Evolutionary conservation across 2,113 vertebrate genomes (phyloP).

Genomic region (Etia nguti): DNA sequence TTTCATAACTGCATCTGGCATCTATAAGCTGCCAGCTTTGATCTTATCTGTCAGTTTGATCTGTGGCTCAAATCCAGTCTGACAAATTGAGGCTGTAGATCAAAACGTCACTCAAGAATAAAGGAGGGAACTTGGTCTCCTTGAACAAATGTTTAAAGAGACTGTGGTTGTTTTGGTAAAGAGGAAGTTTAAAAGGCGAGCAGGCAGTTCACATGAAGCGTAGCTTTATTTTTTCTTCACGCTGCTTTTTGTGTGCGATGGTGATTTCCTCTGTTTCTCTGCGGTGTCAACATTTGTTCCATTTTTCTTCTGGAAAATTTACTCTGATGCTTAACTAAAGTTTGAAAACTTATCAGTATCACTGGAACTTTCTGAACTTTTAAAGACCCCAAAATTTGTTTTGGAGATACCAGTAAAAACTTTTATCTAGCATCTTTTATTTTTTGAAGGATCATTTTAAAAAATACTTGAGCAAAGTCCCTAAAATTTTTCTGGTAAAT

Average conservation of each 20-base stretch:
- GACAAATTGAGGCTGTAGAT: slow-evolving; percentile 3
- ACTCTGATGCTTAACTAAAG: background rate
- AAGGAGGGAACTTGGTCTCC: background rate
- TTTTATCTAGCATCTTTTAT: background rate
- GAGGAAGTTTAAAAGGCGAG: background rate
- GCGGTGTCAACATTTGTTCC: background rate
- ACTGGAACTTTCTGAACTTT: background rate
- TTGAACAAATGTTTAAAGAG: background rate
- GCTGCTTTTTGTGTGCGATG: background rate
- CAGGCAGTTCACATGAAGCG: background rate
- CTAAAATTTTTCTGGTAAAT: background rate
- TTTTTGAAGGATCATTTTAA: background rate
- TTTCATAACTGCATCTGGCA: background rate
- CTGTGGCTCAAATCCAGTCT: slow-evolving; percentile 12
- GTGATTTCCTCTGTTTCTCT: background rate
- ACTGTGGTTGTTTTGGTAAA: background rate
- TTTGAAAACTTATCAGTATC: background rate
- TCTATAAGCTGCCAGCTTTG: background rate
- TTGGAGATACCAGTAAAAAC: background rate
- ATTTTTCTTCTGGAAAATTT: background rate
- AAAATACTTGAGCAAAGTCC: background rate
- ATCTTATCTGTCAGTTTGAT: slow-evolving; percentile 1
- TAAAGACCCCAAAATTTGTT: background rate
- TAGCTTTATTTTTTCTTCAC: background rate
- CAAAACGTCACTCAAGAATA: background rate